A percentile compares a stretch with the other conserved stretches of the same genome.
Evolutionary conservation across 2,797 vertebrate genomes (phyloP).

Genomic region (Dendrocincla fuliginosa): DNA sequence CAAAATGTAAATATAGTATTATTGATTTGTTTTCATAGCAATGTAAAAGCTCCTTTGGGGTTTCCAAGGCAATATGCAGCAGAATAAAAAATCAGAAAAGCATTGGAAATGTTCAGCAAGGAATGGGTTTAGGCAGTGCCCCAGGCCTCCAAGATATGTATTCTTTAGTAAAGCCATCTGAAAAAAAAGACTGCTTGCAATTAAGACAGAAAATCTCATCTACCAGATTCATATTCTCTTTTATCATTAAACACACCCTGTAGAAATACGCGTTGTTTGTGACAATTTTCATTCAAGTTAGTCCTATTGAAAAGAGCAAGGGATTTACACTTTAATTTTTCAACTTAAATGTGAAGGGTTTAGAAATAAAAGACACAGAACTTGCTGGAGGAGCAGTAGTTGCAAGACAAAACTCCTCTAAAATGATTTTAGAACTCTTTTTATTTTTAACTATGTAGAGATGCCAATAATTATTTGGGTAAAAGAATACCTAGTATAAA

Average conservation of each 20-base stretch:
- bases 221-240: not conserved
- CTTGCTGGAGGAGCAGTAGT: not conserved
- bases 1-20: constrained; percentile 65
- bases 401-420: not conserved
- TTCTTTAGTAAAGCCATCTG: not conserved
- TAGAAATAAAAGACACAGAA: not conserved
- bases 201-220: not conserved
- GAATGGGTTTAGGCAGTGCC: not conserved
- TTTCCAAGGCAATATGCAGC: constrained; percentile 69
- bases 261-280: not conserved
- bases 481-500: not conserved
- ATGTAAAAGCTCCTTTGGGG: constrained; percentile 50
- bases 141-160: not conserved
- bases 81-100: constrained; percentile 57
- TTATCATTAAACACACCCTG: not conserved
- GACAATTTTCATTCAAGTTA: not conserved
- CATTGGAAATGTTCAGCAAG: constrained; percentile 27
- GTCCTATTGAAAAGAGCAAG: not conserved
- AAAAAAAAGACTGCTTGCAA: not conserved
- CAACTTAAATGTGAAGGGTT: not conserved
- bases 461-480: not conserved
- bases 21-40: constrained; percentile 73
- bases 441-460: not conserved
- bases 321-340: not conserved
- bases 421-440: not conserved